Conservation (phyloP, 2,888 invertebrate genomes). For the Mythimna pallens region DNA sequence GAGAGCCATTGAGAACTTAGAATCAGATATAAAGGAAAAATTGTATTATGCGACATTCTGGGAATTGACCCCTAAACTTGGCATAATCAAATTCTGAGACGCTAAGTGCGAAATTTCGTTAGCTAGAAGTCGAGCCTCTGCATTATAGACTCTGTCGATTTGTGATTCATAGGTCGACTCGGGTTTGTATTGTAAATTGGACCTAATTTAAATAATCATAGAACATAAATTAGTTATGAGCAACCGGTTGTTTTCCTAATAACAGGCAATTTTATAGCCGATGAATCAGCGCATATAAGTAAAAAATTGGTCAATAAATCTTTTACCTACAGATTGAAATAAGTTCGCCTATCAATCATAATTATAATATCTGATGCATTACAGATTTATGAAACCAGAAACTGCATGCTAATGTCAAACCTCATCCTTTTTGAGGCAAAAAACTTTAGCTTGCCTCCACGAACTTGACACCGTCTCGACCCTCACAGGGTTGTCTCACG, state of each 20-base stretch:
- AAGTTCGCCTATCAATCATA: conserved; percentile 43
- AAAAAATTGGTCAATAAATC: conserved; percentile 23
- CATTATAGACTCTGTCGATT: not conserved
- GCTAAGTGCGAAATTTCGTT: conserved; percentile 15
- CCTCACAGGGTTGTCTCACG: conserved; percentile 55
- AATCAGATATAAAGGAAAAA: not conserved
- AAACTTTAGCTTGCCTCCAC: conserved; percentile 43
- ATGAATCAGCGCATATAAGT: conserved; percentile 12
- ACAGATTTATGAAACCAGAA: conserved; percentile 43
- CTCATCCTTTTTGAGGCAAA: conserved; percentile 53
- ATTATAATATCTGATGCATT: conserved; percentile 36
- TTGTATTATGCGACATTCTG: not conserved
- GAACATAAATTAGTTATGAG: not conserved
- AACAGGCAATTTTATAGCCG: not conserved
- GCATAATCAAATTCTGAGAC: conserved; percentile 14
- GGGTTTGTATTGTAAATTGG: not conserved
- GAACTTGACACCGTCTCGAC: conserved; percentile 61
- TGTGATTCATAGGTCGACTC: not conserved
- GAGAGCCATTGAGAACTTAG: not conserved
- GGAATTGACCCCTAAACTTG: conserved; percentile 4
- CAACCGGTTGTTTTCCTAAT: conserved; percentile 16
- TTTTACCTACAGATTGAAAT: conserved; percentile 19
- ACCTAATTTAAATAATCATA: not conserved
- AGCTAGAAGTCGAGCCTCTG: not conserved
- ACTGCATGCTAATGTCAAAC: conserved; percentile 53